phyloP scores from a whole-genome alignment of 2,888 invertebrate genomes.

The Saturnia japonica region DNA sequence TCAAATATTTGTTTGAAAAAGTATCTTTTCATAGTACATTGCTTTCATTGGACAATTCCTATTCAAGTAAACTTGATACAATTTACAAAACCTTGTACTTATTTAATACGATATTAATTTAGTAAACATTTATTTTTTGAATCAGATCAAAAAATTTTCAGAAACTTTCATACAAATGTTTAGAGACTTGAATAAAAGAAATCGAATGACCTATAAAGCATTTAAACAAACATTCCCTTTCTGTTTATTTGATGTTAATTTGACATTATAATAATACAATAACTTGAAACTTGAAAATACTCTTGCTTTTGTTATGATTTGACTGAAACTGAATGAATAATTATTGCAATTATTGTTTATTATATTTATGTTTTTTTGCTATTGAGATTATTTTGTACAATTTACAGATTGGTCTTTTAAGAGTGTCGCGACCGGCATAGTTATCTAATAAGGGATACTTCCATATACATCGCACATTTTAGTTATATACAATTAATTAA shows the following conservation, averaged over 20 bases:
- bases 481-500: slow-evolving; percentile 25
- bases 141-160: neutral
- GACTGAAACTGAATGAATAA: neutral
- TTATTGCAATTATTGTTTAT: slow-evolving; percentile 3
- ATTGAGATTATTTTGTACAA: slow-evolving; percentile 39
- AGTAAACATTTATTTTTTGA: neutral
- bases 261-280: neutral
- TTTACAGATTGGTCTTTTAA: slow-evolving; percentile 82
- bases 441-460: slow-evolving; percentile 59
- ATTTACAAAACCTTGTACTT: neutral
- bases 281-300: neutral
- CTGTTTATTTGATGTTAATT: neutral
- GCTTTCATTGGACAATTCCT: neutral
- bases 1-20: neutral
- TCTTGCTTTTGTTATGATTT: neutral
- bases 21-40: neutral
- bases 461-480: slow-evolving; percentile 48
- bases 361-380: slow-evolving; percentile 12
- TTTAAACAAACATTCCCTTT: neutral
- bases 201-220: neutral
- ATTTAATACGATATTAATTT: neutral
- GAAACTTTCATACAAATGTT: neutral
- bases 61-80: no score
- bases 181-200: neutral
- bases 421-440: slow-evolving; percentile 76